Base-by-base conservation (phyloP, 2,797 vertebrate genomes). In the Tamandua tetradactyla region DNA sequence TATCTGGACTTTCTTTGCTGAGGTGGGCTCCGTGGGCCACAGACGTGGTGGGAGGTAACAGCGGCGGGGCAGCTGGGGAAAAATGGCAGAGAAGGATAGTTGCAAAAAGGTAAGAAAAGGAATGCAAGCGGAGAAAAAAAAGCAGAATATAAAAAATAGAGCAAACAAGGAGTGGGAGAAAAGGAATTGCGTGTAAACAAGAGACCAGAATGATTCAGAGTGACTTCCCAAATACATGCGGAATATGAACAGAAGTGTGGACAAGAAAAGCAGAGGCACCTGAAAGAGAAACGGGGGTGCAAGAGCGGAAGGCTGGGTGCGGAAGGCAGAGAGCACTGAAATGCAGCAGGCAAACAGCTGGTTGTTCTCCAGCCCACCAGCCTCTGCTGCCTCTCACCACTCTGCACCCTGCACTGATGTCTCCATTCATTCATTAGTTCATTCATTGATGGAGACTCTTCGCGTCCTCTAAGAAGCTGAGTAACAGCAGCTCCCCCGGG, bases 351-450 rank as follows among this genome's bases (percentile, higher is more conserved):
- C 94, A 97, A 76, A 49, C 27, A 55, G 71, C 92, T 75, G 32
- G 69, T 76, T 78, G 89, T 82, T 30, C 74, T 57, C 30, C 80
- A 49, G 87, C 55, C 72, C 35, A 32, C 71, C 3, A 49, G 86
- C 68, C 93, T 91, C 78, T 4, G 62, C 49, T 57, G 94, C 93
- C 64, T 87, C 91, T 86, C 72, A 27, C 32, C 2, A 66, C 83
- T 49, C 2, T 1, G 87, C 87, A 68, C 93, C 87, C 81, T 8
- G 72, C 89, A 47, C 23, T 1, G 59, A 87, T 91, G 40, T 91
- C 89, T 87, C 95, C 66, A 84, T 23, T 82, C 97, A 88, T 95
- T 96, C 96, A 95, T 95, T 96, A 91, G 87, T 25, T 87, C 97
- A 69, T 95, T 92, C 95, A 94, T 18, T 86, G 92, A 97, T 66